These are phyloP conservation scores for Cancer borealis DNA, from an alignment of 2,888 invertebrate genomes.

Conservation along the genomic window DNA sequence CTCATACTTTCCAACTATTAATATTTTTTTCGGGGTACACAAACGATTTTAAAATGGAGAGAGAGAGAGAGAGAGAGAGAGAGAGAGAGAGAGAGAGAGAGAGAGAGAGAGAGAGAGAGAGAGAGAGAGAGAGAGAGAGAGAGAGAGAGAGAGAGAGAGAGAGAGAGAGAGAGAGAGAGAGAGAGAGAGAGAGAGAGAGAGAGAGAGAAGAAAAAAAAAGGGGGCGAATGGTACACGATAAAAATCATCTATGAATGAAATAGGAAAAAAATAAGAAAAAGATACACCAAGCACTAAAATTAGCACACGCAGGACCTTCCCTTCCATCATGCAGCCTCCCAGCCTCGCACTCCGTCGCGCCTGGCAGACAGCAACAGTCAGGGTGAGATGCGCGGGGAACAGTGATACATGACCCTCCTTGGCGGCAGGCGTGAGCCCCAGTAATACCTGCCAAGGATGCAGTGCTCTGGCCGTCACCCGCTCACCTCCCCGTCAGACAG, in stretches of 20 bases:
- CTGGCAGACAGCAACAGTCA: not conserved
- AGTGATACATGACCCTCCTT: conserved; percentile 14
- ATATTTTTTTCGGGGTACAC: too few relatives aligned
- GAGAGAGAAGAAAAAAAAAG: not conserved
- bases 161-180: not conserved
- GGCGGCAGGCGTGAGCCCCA: not conserved
- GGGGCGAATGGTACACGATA: not conserved
- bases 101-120: not conserved
- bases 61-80: conserved; percentile 6
- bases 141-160: not conserved
- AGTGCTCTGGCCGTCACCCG: not conserved
- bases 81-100: not conserved
- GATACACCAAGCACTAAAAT: not conserved
- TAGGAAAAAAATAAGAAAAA: not conserved
- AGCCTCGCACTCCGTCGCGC: not conserved
- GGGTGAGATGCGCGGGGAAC: not conserved
- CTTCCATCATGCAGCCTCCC: not conserved
- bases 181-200: not conserved
- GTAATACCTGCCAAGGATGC: conserved; percentile 24
- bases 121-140: not conserved
- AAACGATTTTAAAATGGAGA: not conserved
- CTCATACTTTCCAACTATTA: too few relatives aligned
- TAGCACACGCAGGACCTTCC: not conserved
- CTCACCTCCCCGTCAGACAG: not conserved
- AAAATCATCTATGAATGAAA: not conserved